Base-by-base conservation (phyloP, 2,113 vertebrate species). In the Phodopus roborovskii region DNA sequence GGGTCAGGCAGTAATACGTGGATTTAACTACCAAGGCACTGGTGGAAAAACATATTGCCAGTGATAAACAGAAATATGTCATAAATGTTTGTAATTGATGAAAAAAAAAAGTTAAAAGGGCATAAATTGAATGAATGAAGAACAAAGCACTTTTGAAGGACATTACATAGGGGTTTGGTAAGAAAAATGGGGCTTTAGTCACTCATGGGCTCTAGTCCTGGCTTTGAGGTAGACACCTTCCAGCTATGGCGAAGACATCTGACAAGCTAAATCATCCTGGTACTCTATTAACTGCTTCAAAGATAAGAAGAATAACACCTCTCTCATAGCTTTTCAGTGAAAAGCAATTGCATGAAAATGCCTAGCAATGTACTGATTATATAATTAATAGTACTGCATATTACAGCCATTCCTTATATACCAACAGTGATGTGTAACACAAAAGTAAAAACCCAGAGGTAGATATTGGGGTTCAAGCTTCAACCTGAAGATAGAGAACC, bases 81-180 rank as follows among this genome's bases (percentile, higher is more conserved):
- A 68, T 95, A 94, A 96, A 98, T 89, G 48, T 96, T 92, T 78
- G 50, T 92, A 94, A 96, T 33, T 74, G 87, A 89, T 88, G 86
- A 89, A 96, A 94, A 94, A n/a, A n/a, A 66, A 96, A 71, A 95
- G 26, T 94, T 78, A 81, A 58, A 95, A 85, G 77, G 81, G 75
- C 3, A 28, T 89, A 70, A 90, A 92, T 96, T 64, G 73, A 88
- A 33, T 24, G 71, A 94, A 91, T 86, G 33, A 64, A 42, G 28
- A 75, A 70, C 50, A 10, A 93, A 82, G 42, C 62, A 39, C 62
- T 90, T 95, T 81, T 58, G 96, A 95, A 92, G 91, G 83, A 90
- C 28, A 48, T 30, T 19, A 5, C 26, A 17, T 42, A 50, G 66
- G 28, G 26, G 74, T 91, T 92, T 94, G 45, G 85, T 42, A 62